phyloP scores from a whole-genome alignment of 2,888 invertebrate genomes.

The Chironomus tentans region DNA sequence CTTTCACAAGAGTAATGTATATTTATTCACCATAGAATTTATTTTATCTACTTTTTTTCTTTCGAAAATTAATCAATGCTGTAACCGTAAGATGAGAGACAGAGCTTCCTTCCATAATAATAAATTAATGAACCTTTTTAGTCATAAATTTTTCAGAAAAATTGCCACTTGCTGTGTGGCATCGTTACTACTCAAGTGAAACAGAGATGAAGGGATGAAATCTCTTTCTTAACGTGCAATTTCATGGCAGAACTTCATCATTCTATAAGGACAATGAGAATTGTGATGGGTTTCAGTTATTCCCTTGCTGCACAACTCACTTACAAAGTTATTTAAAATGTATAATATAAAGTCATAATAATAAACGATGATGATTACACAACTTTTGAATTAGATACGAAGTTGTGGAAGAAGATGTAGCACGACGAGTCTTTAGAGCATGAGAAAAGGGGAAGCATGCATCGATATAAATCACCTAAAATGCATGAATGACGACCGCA shows the following conservation, averaged over 20 bases:
- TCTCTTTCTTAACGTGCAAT: not conserved
- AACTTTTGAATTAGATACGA: not conserved
- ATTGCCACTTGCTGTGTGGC: not conserved
- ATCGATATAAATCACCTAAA: not conserved
- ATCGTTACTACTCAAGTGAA: not conserved
- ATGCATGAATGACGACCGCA: not conserved
- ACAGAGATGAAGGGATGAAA: not conserved
- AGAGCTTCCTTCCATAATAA: not conserved
- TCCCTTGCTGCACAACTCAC: not conserved
- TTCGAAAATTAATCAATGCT: no score
- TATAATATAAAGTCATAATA: not conserved
- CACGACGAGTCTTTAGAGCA: not conserved
- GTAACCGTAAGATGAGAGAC: not conserved
- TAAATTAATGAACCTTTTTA: slow-evolving; percentile 1
- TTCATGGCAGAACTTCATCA: slow-evolving; percentile 1
- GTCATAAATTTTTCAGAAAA: not conserved
- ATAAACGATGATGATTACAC: slow-evolving; percentile 3
- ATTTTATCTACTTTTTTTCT: no score
- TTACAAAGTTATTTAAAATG: not conserved
- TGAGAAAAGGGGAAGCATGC: not conserved
- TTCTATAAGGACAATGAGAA: not conserved
- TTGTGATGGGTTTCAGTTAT: not conserved
- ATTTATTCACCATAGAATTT: no score
- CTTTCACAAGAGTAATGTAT: no score
- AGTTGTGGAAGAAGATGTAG: not conserved